Base-by-base conservation (phyloP, 1,140 invertebrate species). In the Tetramorium parvispinum region DNA sequence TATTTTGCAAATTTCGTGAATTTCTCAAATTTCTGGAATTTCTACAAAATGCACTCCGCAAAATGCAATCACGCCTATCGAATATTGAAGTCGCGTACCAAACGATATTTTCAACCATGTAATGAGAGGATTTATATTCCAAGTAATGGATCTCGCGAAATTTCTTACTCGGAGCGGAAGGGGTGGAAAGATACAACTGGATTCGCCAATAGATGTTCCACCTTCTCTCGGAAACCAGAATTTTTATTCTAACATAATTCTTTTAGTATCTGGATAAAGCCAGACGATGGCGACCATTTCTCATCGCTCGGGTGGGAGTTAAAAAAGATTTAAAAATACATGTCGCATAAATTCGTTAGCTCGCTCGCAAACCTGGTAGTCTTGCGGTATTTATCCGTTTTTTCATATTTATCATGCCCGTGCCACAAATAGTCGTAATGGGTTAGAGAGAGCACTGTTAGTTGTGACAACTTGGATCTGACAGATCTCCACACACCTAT, bases 301-400 rank as follows among this genome's bases (percentile, higher is more conserved):
- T 83, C 79, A 83, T 75, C 51, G 53, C 32, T 32, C 32, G 46
- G 16, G 32, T 32, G 27, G 27, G 18, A 81, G 65, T 68, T 68
- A 68, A 53, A 57, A 78, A 85, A 79, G 43, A 81, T 43, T 57
- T 68, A 68, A 68, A 81, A 85, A 79, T 55, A 59, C 53, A 27
- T 73, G 79, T 75, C 68, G 43, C 79, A 83, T 83, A 83, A 83
- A 83, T 83, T 83, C 27, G 66, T 83, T 83, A 83, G 43, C 79
- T 59, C 37, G 55, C 27, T 10, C 70, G 51, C 24, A 46, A 59
- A 51, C 18, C n/a, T n/a, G 43, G 53, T 59, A 16, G 51, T 73
- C 68, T 57, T 40, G 68, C 24, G 18, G 10, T 49, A 83, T 83
- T 83, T 73, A 83, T 75, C 8, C 24, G 68, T 46, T 75, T 71